These are phyloP conservation scores for Grammomys surdaster DNA, from an alignment of 2,113 vertebrate genomes.

Conservation along the genomic window DNA sequence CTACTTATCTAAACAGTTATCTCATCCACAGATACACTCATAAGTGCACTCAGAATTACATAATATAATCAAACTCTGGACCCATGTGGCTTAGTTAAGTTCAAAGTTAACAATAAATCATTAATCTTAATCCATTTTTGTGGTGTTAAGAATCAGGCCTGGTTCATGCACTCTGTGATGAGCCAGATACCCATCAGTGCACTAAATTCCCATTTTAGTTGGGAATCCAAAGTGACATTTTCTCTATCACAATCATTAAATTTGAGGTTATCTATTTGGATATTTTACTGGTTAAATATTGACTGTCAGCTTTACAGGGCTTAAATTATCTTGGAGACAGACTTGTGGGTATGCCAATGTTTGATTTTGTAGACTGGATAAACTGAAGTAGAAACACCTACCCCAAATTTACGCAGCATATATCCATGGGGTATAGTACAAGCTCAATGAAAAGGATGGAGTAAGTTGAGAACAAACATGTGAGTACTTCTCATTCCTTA, in stretches of 20 bases:
- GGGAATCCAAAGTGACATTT: background rate
- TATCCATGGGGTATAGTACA: background rate
- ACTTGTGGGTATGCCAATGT: background rate
- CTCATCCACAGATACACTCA: background rate
- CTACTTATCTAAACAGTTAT: background rate
- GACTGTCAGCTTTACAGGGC: background rate
- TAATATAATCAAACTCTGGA: background rate
- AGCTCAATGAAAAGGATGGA: background rate
- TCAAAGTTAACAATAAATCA: background rate
- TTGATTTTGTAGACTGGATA: background rate
- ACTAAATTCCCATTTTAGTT: background rate
- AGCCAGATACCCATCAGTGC: background rate
- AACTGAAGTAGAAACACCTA: background rate
- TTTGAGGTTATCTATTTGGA: background rate
- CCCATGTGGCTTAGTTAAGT: background rate
- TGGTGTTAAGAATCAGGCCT: background rate
- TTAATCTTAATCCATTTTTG: background rate
- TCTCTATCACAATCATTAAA: background rate
- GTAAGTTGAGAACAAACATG: background rate
- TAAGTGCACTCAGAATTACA: background rate
- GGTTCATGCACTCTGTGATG: rapidly evolving
- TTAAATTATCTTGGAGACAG: background rate
- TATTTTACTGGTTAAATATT: background rate
- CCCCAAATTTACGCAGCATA: background rate
- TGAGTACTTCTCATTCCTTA: too few relatives aligned